These are phyloP conservation scores for Chelmon rostratus DNA, from an alignment of 2,797 vertebrate genomes.

Conservation along the genomic window DNA sequence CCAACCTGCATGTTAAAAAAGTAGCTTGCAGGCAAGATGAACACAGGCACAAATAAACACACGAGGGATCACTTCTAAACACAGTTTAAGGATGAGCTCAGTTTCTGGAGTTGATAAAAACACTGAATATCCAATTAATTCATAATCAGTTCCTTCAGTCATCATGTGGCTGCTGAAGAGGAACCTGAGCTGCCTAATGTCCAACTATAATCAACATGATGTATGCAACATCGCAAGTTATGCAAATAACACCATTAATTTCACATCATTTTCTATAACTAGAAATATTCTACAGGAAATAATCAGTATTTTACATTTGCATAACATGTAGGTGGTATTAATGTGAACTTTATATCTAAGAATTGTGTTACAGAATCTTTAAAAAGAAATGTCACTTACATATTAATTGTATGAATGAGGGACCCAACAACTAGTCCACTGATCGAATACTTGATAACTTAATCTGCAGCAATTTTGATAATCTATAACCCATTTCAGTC, in stretches of 20 bases:
- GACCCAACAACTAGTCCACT: neutral
- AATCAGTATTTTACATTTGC: neutral
- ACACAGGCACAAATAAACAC: neutral
- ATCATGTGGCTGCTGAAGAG: conserved; percentile 22
- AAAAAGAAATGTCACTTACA: neutral
- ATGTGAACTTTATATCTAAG: neutral
- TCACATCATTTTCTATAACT: conserved; percentile 12
- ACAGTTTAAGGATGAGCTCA: conserved; percentile 1
- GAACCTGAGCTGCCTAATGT: conserved; percentile 8
- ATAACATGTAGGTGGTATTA: neutral
- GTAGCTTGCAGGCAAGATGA: neutral
- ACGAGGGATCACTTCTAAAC: neutral
- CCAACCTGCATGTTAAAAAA: neutral
- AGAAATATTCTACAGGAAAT: neutral
- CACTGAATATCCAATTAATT: neutral
- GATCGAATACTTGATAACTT: neutral
- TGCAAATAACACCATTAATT: conserved; percentile 16
- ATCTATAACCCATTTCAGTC: neutral
- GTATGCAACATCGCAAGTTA: conserved; percentile 13
- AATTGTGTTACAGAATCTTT: neutral
- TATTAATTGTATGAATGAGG: neutral
- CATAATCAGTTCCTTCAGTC: conserved; percentile 7
- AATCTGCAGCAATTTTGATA: neutral
- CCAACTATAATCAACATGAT: conserved; percentile 19
- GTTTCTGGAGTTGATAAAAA: conserved; percentile 3